Percentiles rank a stretch among this genome's conserved stretches.
phyloP scores from a whole-genome alignment of 1,140 invertebrate species.

The Myzus persicae region DNA sequence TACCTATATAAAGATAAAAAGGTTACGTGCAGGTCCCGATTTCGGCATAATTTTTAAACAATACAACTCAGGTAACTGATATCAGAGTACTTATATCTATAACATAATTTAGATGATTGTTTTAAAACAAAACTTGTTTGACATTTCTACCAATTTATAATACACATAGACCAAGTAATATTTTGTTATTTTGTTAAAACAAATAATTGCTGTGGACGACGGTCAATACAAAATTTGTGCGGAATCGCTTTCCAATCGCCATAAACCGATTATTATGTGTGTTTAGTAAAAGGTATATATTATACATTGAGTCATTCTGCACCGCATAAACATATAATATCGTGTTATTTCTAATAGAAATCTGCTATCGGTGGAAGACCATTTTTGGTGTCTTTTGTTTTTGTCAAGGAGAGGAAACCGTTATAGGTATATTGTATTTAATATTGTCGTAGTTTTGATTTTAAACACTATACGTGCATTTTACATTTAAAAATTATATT shows the following conservation, averaged over 20 bases:
- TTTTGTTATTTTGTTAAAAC: background rate
- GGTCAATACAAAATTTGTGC: background rate
- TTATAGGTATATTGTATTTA: background rate
- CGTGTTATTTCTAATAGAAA: background rate
- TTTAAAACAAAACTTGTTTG: background rate
- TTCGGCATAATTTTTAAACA: background rate
- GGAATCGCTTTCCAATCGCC: background rate
- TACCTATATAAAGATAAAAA: background rate
- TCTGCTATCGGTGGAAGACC: background rate
- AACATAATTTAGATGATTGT: background rate
- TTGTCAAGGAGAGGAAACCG: background rate
- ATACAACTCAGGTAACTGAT: background rate
- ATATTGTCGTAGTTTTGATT: background rate
- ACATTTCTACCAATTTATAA: background rate
- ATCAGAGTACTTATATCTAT: background rate
- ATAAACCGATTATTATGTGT: background rate
- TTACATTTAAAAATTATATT: background rate
- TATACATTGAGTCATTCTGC: background rate
- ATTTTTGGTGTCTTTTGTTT: background rate
- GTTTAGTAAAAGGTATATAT: background rate
- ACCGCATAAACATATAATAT: background rate
- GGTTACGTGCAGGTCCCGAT: background rate
- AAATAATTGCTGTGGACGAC: background rate
- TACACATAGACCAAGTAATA: background rate
- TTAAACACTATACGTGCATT: background rate